phyloP scores from a whole-genome alignment of 2,888 invertebrate species.

The Iphiclides podalirius region DNA sequence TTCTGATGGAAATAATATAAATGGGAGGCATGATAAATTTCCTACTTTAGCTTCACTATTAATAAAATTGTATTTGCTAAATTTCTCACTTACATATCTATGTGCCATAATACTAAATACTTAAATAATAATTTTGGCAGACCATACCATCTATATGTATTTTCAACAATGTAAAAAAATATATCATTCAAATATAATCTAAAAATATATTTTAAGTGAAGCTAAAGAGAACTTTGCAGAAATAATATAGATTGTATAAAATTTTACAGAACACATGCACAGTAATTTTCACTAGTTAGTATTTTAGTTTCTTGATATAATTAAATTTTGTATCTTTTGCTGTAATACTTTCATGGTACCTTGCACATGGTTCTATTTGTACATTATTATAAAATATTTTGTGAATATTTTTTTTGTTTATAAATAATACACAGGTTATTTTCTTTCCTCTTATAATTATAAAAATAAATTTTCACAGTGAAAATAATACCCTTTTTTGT shows the following conservation, averaged over 20 bases:
- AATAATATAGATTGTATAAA: neutral
- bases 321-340: slow-evolving; percentile 4
- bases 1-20: slow-evolving; percentile 28
- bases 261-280: neutral
- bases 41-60: slow-evolving; percentile 47
- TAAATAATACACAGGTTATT: slow-evolving; percentile 3
- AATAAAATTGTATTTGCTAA: slow-evolving; percentile 11
- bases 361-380: slow-evolving; percentile 6
- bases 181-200: no score
- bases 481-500: slow-evolving; percentile 2
- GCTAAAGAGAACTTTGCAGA: slow-evolving; percentile 7
- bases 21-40: slow-evolving; percentile 32
- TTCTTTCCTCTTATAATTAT: slow-evolving; percentile 9
- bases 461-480: neutral
- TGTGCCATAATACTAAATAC: slow-evolving; percentile 13
- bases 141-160: neutral
- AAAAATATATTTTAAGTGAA: slow-evolving; percentile 7
- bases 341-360: slow-evolving; percentile 5
- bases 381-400: slow-evolving; percentile 19
- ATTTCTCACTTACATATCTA: neutral
- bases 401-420: slow-evolving; percentile 17
- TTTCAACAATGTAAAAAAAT: neutral
- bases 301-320: slow-evolving; percentile 7
- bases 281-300: neutral
- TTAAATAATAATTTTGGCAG: neutral